These are phyloP conservation scores for Gymnoscopelus braueri DNA, from an alignment of 2,797 vertebrate species.

Conservation along the genomic window DNA sequence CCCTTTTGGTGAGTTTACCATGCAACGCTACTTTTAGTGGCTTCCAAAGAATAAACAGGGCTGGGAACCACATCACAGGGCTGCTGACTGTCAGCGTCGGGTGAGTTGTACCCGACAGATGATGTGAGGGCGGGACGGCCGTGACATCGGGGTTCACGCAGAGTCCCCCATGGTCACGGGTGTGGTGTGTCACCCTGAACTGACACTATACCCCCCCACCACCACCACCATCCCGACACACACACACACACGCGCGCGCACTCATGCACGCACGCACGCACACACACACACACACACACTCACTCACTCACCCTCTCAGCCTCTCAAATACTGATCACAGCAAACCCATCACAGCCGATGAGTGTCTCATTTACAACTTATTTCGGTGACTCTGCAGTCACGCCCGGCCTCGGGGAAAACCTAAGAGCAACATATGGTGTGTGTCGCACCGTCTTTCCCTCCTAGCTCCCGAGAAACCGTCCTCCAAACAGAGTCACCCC, in stretches of 20 bases:
- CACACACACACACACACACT: too few relatives aligned
- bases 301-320: neutral
- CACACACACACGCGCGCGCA: too few relatives aligned
- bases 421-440: too few relatives aligned
- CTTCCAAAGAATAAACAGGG: slow-evolving; percentile 82
- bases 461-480: too few relatives aligned
- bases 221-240: neutral
- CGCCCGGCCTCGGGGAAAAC: too few relatives aligned
- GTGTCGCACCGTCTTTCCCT: too few relatives aligned
- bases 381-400: slow-evolving; percentile 5
- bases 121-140: slow-evolving; percentile 77
- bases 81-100: slow-evolving; percentile 78
- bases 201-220: slow-evolving; percentile 19
- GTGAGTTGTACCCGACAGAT: slow-evolving; percentile 76
- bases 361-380: slow-evolving; percentile 6
- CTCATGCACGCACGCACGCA: too few relatives aligned
- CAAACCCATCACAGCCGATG: slow-evolving; percentile 18
- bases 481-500: too few relatives aligned
- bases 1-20: slow-evolving; percentile 71
- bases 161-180: slow-evolving; percentile 51
- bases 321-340: slow-evolving; percentile 21
- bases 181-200: slow-evolving; percentile 61
- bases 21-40: slow-evolving; percentile 80
- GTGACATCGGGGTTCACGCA: slow-evolving; percentile 69
- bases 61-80: slow-evolving; percentile 76